Conservation (phyloP, 2,797 vertebrate species). For the Ctenochaetus hawaiiensis region DNA sequence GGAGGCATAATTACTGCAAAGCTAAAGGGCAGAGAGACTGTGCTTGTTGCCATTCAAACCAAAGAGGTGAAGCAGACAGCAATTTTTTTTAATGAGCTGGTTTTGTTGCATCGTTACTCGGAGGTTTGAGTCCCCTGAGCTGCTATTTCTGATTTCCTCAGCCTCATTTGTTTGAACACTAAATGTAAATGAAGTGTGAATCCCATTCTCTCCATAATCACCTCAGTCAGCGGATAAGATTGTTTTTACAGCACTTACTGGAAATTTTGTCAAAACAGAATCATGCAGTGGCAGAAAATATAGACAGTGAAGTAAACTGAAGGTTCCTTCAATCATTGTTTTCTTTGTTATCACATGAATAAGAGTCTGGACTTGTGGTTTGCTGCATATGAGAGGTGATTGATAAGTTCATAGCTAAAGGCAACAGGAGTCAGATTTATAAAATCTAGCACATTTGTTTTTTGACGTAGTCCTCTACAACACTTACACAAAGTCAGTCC, state of each 20-base stretch:
- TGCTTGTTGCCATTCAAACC: slow-evolving; percentile 21
- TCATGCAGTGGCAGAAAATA: background rate
- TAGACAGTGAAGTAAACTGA: background rate
- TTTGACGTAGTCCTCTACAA: too few species aligned
- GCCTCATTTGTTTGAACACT: slow-evolving; percentile 4
- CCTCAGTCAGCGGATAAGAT: background rate
- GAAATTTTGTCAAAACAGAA: slow-evolving; percentile 21
- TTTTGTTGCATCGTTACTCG: background rate
- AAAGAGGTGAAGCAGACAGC: slow-evolving; percentile 1
- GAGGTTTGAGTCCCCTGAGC: slow-evolving; percentile 6
- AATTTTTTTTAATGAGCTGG: slow-evolving; percentile 1
- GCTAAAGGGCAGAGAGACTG: slow-evolving; percentile 18
- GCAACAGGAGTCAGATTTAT: too few species aligned
- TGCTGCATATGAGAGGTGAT: background rate
- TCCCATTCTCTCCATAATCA: background rate
- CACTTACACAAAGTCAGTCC: too few species aligned
- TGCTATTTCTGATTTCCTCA: slow-evolving; percentile 10
- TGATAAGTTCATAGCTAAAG: too few species aligned
- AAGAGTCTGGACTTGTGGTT: background rate
- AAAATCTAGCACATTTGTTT: too few species aligned
- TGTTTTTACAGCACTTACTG: background rate
- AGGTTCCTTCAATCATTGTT: background rate
- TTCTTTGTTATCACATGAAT: background rate
- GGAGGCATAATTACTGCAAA: slow-evolving; percentile 25
- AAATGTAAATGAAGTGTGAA: background rate